Base-by-base conservation (phyloP, 2,888 invertebrate genomes). In the Apomyelois bistriatella region DNA sequence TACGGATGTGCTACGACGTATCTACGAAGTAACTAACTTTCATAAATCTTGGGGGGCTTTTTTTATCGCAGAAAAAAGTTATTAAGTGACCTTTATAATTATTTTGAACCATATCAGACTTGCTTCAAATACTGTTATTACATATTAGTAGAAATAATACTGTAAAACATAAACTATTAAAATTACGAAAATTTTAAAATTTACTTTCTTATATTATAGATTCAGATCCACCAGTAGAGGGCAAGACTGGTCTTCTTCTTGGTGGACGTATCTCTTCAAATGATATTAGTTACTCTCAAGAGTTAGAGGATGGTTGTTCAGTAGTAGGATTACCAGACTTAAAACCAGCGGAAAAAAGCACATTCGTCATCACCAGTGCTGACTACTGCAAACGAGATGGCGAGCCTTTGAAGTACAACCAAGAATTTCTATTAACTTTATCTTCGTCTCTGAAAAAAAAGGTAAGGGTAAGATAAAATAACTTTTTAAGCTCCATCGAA, bases 371-470 rank as follows among this genome's bases (percentile, higher is more conserved):
- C 46, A 76, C 82, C 4, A 90, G 86, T 53, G 79, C 84, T 17
- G 90, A 89, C 58, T 86, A 88, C 60, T 88, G 88, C 56, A 67
- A 87, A 36, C 69, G 88, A 10, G 76, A 79, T 9, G 76, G 77
- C 1, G 90, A 89, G 66, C 50, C 59, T 1, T 63, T 90, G 28
- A 89, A 88, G 59, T 89, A 79, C 59, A 82, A 88, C 54, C 90
- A 90, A 61, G 88, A 89, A 58, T 89, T 90, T 58, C 70, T 89
- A 40, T 65, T 90, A 1, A 76, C 80, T 10, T 62, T 88, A 1
- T 74, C 81, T 2, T 81, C 82, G 10, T 86, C 88, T 16, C 54
- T 79, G 10, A 65, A 65, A 4, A 82, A 70, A 63, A 80, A 79
- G 74, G 85, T 83, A 55, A 35, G 16, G 30, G 52, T 6, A 30